Base-by-base conservation (phyloP, 2,797 vertebrate species). In the Phoeniculus purpureus region DNA sequence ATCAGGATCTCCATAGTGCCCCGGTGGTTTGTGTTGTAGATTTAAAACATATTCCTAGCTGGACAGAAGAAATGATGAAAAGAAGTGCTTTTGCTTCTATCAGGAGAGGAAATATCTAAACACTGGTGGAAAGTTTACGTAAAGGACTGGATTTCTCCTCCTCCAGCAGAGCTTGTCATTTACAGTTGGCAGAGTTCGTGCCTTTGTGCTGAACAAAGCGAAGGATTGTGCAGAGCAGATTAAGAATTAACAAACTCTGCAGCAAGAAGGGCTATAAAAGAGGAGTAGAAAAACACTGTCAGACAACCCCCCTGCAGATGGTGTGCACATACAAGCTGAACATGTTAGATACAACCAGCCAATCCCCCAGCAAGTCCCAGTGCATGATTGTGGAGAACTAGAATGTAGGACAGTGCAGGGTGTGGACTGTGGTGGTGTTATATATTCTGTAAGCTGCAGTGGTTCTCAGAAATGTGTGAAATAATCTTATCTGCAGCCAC, bases 181-280 rank as follows among this genome's bases (percentile, higher is more conserved):
- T 74, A 58, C 32, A 76, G 80, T 85, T 93, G 81, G 81, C 75
- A 93, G 51, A 68, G 71, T 92, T 54, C n/a, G 64, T 48, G 37
- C 8, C 32, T 75, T 75, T 80, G 58, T 66, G 48, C 62, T 45
- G 70, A 80, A 81, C 76, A 85, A 85, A 94, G 79, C 31, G 23
- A 64, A 93, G 62, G 50, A 70, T 77, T 66, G 40, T 78, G 32
- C 37, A 83, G 76, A 87, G 59, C 12, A 37, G 34, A 71, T 76
- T 32, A 74, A 51, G 43, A 86, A 62, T 32, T 16, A 16, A 29
- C 76, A 59, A 64, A n/a, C 5, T 5, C 40, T 82, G 37, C 73
- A 29, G 43, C 26, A 21, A 67, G 47, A 59, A 60, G 31, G 7
- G 9, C 32, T 60, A 47, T 27, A 61, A 89, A 94, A 84, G 23